Conservation (phyloP, 2,113 vertebrate species). For the Tragelaphus strepsiceros region DNA sequence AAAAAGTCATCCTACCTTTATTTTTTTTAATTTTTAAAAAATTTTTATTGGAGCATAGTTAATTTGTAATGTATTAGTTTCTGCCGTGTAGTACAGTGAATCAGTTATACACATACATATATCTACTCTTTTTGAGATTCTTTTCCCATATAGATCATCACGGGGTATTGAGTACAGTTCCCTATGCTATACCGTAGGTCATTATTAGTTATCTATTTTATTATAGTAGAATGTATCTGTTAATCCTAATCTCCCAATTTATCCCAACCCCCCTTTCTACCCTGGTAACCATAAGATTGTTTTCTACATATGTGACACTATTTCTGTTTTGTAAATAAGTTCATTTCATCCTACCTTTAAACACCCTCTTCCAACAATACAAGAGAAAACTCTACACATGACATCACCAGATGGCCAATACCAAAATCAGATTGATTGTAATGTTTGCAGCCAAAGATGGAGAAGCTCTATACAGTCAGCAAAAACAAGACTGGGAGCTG, state of each 20-base stretch:
- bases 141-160: background rate
- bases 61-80: background rate
- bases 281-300: background rate
- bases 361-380: background rate
- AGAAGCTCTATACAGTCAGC: background rate
- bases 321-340: background rate
- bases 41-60: background rate
- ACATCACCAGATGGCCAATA: background rate
- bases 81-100: background rate
- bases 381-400: background rate
- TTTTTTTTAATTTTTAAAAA: background rate
- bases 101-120: background rate
- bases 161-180: background rate
- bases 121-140: background rate
- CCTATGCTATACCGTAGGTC: background rate
- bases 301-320: background rate
- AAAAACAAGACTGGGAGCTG: background rate
- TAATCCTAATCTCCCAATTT: background rate
- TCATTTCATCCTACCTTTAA: background rate
- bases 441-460: background rate
- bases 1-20: background rate
- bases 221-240: background rate
- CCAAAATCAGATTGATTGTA: background rate
- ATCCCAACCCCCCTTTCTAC: background rate
- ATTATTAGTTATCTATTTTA: background rate